A percentile compares a stretch with the other conserved stretches of the same genome.
Conservation (phyloP, 2,888 invertebrate species). For the Lasioglossum villosulum region DNA sequence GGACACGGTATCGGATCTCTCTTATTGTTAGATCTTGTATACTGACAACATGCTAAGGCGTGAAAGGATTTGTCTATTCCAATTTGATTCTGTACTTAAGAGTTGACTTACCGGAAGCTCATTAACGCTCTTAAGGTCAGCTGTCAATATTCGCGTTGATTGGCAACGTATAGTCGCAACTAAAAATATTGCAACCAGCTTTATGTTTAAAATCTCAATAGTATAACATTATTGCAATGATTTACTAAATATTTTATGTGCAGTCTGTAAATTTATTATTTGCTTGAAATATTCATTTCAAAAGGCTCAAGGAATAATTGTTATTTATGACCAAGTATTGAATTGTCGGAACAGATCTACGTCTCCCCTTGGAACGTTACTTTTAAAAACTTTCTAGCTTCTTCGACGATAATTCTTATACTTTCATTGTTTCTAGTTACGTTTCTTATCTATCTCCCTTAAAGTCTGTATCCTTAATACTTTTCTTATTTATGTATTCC, state of each 20-base stretch:
- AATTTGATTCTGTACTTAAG: neutral
- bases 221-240: neutral
- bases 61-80: neutral
- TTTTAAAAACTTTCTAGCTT: neutral
- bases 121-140: neutral
- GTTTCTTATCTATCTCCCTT: neutral
- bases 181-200: neutral
- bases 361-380: neutral
- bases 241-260: neutral
- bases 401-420: neutral
- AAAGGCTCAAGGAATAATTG: too few species aligned
- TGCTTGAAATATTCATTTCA: too few species aligned
- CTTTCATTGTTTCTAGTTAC: constrained; percentile 7
- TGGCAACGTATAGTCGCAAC: neutral
- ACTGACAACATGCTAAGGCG: neutral
- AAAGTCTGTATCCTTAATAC: neutral
- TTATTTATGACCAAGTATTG: neutral
- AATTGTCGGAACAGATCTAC: neutral
- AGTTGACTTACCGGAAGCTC: neutral
- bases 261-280: neutral
- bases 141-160: neutral
- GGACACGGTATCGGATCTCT: neutral
- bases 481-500: neutral
- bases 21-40: neutral
- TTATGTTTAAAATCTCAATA: neutral